Evolutionary conservation across 1,140 invertebrate species (phyloP).

Genomic region (Cydia amplana): DNA sequence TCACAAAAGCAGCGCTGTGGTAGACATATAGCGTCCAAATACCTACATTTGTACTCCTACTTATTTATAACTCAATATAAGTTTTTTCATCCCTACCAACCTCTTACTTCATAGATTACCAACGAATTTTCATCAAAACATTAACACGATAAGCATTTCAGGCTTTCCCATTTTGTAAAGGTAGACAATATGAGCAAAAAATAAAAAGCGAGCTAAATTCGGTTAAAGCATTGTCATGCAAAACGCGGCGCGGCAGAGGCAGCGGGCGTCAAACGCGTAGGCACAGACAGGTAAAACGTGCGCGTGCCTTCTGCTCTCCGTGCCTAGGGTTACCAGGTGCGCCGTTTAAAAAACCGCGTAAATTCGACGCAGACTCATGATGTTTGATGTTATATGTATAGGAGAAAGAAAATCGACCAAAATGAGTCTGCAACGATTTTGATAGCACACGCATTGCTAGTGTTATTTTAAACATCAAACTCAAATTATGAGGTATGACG

Average conservation of each 20-base stretch:
- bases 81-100: too few relatives aligned
- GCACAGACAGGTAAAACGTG: not conserved
- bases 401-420: too few relatives aligned
- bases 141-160: not conserved
- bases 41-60: not conserved
- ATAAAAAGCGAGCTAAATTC: not conserved
- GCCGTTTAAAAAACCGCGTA: too few relatives aligned
- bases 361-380: too few relatives aligned
- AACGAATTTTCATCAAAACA: not conserved
- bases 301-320: not conserved
- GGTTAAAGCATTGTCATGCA: conserved; percentile 17
- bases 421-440: too few relatives aligned
- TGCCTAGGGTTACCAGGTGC: not conserved
- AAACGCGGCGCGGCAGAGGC: not conserved
- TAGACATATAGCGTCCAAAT: too few relatives aligned
- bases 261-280: conserved; percentile 2
- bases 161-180: conserved; percentile 10
- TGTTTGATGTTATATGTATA: too few relatives aligned
- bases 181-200: not conserved
- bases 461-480: too few relatives aligned
- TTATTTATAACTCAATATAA: too few relatives aligned
- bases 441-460: too few relatives aligned
- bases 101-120: not conserved
- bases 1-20: too few relatives aligned
- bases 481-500: too few relatives aligned